phyloP scores from a whole-genome alignment of 2,113 vertebrate species.

The Lycaon pictus region DNA sequence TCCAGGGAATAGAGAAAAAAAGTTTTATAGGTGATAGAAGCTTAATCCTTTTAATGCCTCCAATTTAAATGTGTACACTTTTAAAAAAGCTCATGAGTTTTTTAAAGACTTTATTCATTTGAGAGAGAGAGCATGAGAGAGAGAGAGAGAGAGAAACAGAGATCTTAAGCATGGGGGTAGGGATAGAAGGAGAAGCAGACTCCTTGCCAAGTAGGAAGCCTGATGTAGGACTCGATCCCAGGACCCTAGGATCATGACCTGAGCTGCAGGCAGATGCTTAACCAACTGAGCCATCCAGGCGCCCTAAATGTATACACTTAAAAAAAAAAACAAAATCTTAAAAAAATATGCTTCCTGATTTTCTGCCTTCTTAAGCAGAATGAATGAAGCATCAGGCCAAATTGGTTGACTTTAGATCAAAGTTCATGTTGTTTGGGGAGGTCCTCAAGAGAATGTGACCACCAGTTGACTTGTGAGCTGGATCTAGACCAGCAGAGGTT shows the following conservation, averaged over 20 bases:
- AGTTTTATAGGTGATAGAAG: neutral
- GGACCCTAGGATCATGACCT: too few relatives aligned
- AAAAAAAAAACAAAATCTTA: conserved; percentile 33
- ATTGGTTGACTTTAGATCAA: neutral
- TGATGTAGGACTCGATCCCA: too few relatives aligned
- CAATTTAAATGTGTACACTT: neutral
- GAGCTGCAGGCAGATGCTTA: too few relatives aligned
- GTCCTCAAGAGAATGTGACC: neutral
- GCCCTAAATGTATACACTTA: neutral
- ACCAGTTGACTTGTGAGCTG: neutral
- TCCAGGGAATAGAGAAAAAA: neutral
- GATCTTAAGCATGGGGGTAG: too few relatives aligned
- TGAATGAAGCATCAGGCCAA: neutral
- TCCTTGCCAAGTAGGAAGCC: too few relatives aligned
- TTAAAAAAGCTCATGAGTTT: neutral
- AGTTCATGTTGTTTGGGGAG: neutral
- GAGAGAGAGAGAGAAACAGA: too few relatives aligned
- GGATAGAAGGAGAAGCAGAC: too few relatives aligned
- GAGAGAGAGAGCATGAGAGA: too few relatives aligned
- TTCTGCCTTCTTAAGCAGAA: conserved; percentile 4
- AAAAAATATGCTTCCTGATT: neutral
- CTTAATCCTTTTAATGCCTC: neutral
- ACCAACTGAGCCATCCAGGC: too few relatives aligned
- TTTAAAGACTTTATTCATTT: too few relatives aligned
- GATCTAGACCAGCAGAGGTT: neutral